Conservation (phyloP, 2,113 vertebrate species). For the Pangasianodon gigas region DNA sequence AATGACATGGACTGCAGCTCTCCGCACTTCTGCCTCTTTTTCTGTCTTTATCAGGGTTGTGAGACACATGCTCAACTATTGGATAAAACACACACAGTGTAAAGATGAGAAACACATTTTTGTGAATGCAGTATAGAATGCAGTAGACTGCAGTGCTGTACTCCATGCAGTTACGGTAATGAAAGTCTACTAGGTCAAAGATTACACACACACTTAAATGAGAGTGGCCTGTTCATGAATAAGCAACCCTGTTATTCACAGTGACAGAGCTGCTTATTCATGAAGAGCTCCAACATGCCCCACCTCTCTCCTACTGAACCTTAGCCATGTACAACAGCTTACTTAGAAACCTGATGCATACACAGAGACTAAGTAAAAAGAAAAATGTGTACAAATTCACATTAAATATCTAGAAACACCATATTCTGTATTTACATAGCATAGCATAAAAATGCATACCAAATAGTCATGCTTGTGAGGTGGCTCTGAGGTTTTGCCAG, state of each 20-base stretch:
- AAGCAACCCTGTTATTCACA: conserved; percentile 56
- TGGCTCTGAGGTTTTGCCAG: background rate
- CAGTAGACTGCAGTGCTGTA: conserved; percentile 38
- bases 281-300: conserved; percentile 46
- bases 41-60: conserved; percentile 83
- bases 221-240: conserved; percentile 53
- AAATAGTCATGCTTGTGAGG: background rate
- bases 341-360: conserved; percentile 18
- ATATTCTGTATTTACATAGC: background rate
- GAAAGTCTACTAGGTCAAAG: conserved; percentile 44
- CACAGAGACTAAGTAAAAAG: conserved; percentile 25
- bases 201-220: conserved; percentile 39
- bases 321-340: conserved; percentile 17
- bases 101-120: background rate
- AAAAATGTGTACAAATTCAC: conserved; percentile 4
- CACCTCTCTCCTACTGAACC: conserved; percentile 21
- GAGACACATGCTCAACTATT: conserved; percentile 74
- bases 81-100: background rate
- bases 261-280: conserved; percentile 63
- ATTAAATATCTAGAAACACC: background rate
- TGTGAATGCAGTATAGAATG: background rate
- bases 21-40: conserved; percentile 81
- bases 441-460: background rate
- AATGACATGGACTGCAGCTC: conserved; percentile 88
- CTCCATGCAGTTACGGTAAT: conserved; percentile 30